Conservation (phyloP, 2,888 invertebrate species). For the Tridacna gigas region DNA sequence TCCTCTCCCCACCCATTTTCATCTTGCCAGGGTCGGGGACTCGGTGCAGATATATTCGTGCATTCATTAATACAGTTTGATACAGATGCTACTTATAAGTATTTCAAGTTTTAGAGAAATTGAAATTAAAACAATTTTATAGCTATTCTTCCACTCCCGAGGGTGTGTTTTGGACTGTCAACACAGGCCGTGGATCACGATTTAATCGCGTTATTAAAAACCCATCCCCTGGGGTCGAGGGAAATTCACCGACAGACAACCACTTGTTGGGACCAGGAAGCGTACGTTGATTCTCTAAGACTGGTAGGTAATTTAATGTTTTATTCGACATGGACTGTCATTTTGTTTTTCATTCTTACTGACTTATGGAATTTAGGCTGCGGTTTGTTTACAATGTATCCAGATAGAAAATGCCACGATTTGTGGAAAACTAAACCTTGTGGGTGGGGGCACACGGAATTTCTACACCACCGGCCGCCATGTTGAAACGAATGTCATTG, state of each 20-base stretch:
- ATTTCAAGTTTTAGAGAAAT: too few relatives aligned
- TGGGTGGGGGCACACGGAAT: slow-evolving; percentile 14
- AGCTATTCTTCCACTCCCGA: too few relatives aligned
- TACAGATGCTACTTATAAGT: too few relatives aligned
- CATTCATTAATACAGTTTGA: neutral
- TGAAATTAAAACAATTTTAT: too few relatives aligned
- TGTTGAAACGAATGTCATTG: neutral
- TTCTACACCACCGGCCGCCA: neutral
- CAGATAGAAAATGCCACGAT: slow-evolving; percentile 15
- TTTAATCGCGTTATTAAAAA: slow-evolving; percentile 35
- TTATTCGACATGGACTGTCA: neutral
- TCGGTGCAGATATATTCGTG: slow-evolving; percentile 4
- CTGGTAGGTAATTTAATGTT: neutral
- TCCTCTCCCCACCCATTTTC: slow-evolving; percentile 76
- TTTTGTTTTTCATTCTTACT: neutral
- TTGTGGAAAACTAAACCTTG: neutral
- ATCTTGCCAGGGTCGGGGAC: slow-evolving; percentile 71
- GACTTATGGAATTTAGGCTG: neutral
- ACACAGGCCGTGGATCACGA: neutral
- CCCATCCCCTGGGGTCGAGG: slow-evolving; percentile 63
- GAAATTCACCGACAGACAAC: slow-evolving; percentile 27
- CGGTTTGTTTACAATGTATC: slow-evolving; percentile 10
- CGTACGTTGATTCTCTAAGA: neutral
- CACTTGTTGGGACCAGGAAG: slow-evolving; percentile 34
- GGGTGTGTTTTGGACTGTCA: slow-evolving; percentile 37